Evolutionary conservation across 1,140 invertebrate genomes (phyloP).

Genomic region (Apis cerana): DNA sequence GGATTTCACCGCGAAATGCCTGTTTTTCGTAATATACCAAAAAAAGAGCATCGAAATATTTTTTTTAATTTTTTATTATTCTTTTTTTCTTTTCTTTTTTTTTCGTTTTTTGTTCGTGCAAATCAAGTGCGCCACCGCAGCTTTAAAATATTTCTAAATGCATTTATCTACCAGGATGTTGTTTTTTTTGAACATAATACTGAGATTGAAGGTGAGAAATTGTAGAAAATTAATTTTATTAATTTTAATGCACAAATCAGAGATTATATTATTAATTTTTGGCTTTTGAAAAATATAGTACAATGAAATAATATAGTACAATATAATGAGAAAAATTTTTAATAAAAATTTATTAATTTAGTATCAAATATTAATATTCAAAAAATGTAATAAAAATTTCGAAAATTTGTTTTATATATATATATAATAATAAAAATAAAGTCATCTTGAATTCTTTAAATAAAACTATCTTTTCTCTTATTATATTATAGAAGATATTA

Average conservation of each 20-base stretch:
- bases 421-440: no score
- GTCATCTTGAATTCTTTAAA: no score
- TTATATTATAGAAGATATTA: no score
- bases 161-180: background rate
- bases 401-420: no score
- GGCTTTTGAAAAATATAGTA: no score
- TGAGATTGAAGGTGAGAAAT: background rate
- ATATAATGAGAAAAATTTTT: no score
- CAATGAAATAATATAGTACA: no score
- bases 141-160: background rate
- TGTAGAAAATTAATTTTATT: background rate
- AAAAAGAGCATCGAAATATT: slow-evolving; percentile 37
- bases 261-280: no score
- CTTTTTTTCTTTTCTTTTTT: background rate
- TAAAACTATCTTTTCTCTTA: no score
- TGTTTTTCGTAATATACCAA: slow-evolving; percentile 22
- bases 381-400: no score
- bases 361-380: no score
- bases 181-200: background rate
- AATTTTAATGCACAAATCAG: background rate
- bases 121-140: background rate
- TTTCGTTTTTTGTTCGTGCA: background rate
- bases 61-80: background rate
- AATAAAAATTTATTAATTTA: no score
- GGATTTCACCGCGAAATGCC: slow-evolving; percentile 42